These are phyloP conservation scores for Rhea americana DNA, from an alignment of 2,113 vertebrate genomes.

Conservation along the genomic window DNA sequence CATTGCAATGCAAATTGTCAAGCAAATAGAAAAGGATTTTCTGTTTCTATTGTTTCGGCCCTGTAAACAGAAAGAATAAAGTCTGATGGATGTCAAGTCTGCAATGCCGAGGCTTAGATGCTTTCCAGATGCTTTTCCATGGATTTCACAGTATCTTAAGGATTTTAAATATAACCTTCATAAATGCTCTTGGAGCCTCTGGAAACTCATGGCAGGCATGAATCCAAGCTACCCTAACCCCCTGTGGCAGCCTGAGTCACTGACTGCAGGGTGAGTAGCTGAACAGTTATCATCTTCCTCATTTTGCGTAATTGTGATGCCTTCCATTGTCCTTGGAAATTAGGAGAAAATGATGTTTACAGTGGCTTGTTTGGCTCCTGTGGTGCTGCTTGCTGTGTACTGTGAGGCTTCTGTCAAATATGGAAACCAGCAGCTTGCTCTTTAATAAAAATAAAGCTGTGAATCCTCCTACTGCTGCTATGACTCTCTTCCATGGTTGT, in stretches of 20 bases:
- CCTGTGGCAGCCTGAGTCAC: rapidly evolving
- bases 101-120: neutral
- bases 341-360: neutral
- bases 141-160: slow-evolving; percentile 1
- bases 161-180: neutral
- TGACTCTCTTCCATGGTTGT: neutral
- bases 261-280: rapidly evolving
- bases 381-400: neutral
- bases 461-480: neutral
- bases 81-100: neutral
- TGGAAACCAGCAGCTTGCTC: neutral
- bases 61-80: neutral
- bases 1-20: neutral
- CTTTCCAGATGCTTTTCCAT: neutral
- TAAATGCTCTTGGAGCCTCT: neutral
- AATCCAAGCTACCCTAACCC: neutral
- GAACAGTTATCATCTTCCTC: neutral
- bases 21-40: neutral
- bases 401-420: neutral
- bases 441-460: neutral
- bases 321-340: slow-evolving; percentile 19
- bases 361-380: neutral
- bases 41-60: rapidly evolving
- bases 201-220: neutral
- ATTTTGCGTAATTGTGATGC: neutral